phyloP scores from a whole-genome alignment of 1,140 invertebrate genomes.

The Aphelenchoides fujianensis region DNA sequence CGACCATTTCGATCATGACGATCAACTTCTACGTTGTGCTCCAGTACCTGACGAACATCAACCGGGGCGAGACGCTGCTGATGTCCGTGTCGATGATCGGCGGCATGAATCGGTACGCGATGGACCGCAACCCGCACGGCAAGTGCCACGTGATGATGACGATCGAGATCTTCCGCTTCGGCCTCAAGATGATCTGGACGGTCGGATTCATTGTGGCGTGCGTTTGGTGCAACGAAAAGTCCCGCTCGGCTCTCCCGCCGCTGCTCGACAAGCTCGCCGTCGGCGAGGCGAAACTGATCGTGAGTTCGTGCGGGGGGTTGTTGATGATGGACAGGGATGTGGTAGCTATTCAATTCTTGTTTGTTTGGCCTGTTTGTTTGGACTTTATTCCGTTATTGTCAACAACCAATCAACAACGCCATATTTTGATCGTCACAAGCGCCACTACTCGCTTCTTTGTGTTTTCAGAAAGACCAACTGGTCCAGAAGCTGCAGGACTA shows the following conservation, averaged over 20 bases:
- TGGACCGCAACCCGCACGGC: neutral
- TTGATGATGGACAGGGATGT: no score
- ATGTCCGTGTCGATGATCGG: neutral
- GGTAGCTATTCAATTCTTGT: no score
- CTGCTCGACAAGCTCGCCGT: neutral
- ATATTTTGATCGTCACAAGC: neutral
- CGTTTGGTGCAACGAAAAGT: conserved; percentile 14
- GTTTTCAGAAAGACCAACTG: conserved; percentile 13
- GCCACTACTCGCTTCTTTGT: no score
- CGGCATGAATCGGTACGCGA: neutral
- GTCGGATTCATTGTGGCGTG: conserved; percentile 9
- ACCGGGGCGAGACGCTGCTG: neutral
- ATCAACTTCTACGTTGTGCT: conserved; percentile 4
- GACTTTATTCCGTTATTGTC: no score
- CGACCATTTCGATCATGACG: neutral
- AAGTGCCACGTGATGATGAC: neutral
- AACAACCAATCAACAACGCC: neutral
- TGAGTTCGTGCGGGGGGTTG: no score
- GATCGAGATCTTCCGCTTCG: neutral
- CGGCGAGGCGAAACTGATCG: neutral
- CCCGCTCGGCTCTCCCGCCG: conserved; percentile 8
- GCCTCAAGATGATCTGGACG: conserved; percentile 12
- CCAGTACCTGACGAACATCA: neutral
- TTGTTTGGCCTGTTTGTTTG: no score
- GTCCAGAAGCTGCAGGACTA: conserved; percentile 13